Evolutionary conservation across 2,888 invertebrate species (phyloP).

Genomic region (Caprella mutica): DNA sequence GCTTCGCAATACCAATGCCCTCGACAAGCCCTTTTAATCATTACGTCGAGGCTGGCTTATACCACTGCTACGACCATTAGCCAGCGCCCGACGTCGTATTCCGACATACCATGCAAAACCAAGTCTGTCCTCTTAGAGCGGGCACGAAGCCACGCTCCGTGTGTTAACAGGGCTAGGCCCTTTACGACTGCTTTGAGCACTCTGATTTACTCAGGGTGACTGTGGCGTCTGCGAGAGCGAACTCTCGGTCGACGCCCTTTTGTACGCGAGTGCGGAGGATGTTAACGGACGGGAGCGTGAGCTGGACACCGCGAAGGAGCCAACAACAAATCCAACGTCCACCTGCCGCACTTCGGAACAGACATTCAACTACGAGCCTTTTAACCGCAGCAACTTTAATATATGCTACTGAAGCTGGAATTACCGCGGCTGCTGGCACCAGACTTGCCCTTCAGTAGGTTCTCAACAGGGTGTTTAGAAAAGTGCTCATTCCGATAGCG

Average conservation of each 20-base stretch:
- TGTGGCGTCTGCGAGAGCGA: too few relatives aligned
- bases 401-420: constrained; percentile 51
- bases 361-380: constrained; percentile 14
- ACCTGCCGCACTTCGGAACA: too few relatives aligned
- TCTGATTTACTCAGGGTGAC: constrained; percentile 58
- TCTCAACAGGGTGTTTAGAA: constrained; percentile 51
- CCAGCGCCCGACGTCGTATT: constrained; percentile 53
- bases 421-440: constrained; percentile 58
- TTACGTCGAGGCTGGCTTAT: constrained; percentile 49
- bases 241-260: too few relatives aligned
- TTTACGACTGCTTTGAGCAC: constrained; percentile 51
- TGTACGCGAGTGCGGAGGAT: too few relatives aligned
- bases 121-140: too few relatives aligned
- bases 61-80: too few relatives aligned
- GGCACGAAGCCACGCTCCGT: too few relatives aligned
- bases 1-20: constrained; percentile 53
- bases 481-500: constrained; percentile 50
- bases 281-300: too few relatives aligned
- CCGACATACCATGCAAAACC: constrained; percentile 53
- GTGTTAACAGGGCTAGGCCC: too few relatives aligned
- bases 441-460: constrained; percentile 56
- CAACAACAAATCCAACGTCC: too few relatives aligned
- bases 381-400: constrained; percentile 10
- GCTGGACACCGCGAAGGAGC: too few relatives aligned
- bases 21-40: constrained; percentile 53